A percentile compares a stretch with the other conserved stretches of the same genome.
Conservation (phyloP, 2,888 invertebrate species). For the Calameuta filiformis region DNA sequence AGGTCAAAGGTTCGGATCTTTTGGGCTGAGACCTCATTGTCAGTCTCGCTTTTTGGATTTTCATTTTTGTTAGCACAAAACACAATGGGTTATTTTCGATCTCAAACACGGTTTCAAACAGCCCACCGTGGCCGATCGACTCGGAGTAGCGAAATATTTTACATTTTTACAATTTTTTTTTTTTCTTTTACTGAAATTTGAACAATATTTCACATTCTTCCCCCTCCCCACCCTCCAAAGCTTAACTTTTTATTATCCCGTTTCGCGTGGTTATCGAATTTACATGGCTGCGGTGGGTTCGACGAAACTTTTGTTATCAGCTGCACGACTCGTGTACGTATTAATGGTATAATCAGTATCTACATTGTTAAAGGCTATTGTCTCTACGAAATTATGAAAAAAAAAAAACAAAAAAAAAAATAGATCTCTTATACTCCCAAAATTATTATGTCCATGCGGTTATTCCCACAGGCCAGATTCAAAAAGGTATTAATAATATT, state of each 20-base stretch:
- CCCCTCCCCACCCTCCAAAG: no score
- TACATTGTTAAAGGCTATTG: not conserved
- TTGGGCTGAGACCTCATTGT: no score
- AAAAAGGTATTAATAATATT: slow-evolving; percentile 28
- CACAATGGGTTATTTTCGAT: slow-evolving; percentile 21
- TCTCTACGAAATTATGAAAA: not conserved
- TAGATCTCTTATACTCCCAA: slow-evolving; percentile 24
- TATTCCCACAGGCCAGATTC: slow-evolving; percentile 46
- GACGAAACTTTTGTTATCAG: slow-evolving; percentile 2
- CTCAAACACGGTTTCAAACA: slow-evolving; percentile 8
- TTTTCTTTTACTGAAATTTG: no score
- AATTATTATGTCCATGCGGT: slow-evolving; percentile 52
- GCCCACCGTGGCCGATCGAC: no score
- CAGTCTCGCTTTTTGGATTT: not conserved
- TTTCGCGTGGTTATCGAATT: no score
- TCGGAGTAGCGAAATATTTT: no score
- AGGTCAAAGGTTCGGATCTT: no score
- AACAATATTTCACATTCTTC: no score
- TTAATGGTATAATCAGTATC: slow-evolving; percentile 13
- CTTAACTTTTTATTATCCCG: no score
- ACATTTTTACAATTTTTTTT: no score
- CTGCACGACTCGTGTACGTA: slow-evolving; percentile 11
- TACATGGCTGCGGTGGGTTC: no score
- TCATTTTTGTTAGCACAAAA: slow-evolving; percentile 24
- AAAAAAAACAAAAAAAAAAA: not conserved